A percentile compares a stretch with the other conserved stretches of the same genome.
phyloP scores from a whole-genome alignment of 2,113 vertebrate genomes.

The Candoia aspera region DNA sequence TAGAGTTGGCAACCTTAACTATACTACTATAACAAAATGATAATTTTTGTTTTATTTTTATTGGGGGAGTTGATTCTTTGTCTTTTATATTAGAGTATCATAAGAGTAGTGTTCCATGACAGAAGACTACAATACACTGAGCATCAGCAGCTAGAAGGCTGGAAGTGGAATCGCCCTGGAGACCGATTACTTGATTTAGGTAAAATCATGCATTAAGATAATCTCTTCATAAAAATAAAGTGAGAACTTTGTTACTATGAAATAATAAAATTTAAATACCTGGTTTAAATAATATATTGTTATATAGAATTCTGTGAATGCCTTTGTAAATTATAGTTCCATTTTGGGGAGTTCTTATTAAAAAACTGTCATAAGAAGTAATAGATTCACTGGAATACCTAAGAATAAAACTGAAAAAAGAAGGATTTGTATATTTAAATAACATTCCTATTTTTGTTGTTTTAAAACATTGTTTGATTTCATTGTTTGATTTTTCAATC shows the following conservation, averaged over 20 bases:
- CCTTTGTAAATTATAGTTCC: not conserved
- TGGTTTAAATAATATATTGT: not conserved
- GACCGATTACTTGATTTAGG: slow-evolving; percentile 81
- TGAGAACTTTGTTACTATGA: slow-evolving; percentile 7
- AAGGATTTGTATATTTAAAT: not conserved
- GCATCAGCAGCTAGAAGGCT: slow-evolving; percentile 82
- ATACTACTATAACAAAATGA: not conserved
- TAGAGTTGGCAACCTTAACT: not conserved
- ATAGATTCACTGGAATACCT: not conserved
- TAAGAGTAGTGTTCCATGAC: slow-evolving; percentile 83
- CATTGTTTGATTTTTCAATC: not conserved
- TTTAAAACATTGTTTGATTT: not conserved
- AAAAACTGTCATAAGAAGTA: not conserved
- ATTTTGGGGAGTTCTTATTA: not conserved
- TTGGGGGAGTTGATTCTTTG: not conserved
- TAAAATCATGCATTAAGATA: slow-evolving; percentile 41
- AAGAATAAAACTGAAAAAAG: not conserved
- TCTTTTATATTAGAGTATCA: slow-evolving; percentile 74
- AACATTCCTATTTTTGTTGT: not conserved
- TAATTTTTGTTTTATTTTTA: not conserved
- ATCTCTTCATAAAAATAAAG: accelerated
- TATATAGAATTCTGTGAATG: not conserved
- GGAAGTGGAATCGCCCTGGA: slow-evolving; percentile 84
- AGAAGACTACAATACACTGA: slow-evolving; percentile 81
- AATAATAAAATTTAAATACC: not conserved